Percentiles rank a stretch among this genome's conserved stretches.
phyloP scores from a whole-genome alignment of 2,113 vertebrate species.

The Tringa solitaria region DNA sequence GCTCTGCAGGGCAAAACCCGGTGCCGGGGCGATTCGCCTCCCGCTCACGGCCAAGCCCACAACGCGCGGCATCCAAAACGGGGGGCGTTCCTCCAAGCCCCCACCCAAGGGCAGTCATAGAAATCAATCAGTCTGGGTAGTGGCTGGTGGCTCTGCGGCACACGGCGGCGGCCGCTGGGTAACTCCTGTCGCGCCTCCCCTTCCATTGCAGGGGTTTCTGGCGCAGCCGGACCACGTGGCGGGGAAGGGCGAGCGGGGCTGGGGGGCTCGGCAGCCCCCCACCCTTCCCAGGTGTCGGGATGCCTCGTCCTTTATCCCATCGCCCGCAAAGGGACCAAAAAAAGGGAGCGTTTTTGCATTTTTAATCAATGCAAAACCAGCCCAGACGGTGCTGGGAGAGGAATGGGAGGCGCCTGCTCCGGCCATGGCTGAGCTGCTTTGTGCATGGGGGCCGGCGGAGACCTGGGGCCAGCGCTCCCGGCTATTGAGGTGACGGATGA shows the following conservation, averaged over 20 bases:
- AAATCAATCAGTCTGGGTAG: neutral
- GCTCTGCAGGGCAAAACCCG: fast-evolving
- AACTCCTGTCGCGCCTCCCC: slow-evolving; percentile 32
- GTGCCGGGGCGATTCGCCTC: neutral
- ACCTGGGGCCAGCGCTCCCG: slow-evolving; percentile 23
- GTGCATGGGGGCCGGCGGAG: neutral
- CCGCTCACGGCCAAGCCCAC: neutral
- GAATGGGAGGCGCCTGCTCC: slow-evolving; percentile 24
- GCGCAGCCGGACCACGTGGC: slow-evolving; percentile 41
- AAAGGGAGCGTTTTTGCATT: neutral
- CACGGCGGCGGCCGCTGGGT: neutral
- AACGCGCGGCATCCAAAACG: fast-evolving
- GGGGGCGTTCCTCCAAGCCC: neutral
- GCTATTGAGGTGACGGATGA: slow-evolving; percentile 65
- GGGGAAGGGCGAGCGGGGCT: neutral
- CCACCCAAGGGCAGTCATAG: neutral
- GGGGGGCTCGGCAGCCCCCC: neutral
- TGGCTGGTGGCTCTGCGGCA: neutral
- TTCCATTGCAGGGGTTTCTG: slow-evolving; percentile 51
- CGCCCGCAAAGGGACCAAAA: neutral
- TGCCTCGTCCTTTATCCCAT: neutral
- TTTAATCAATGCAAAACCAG: slow-evolving; percentile 13
- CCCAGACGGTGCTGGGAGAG: neutral
- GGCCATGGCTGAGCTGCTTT: slow-evolving; percentile 3
- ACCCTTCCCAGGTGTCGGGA: neutral